Conservation (phyloP, 2,797 vertebrate species). For the Sus cebifrons region DNA sequence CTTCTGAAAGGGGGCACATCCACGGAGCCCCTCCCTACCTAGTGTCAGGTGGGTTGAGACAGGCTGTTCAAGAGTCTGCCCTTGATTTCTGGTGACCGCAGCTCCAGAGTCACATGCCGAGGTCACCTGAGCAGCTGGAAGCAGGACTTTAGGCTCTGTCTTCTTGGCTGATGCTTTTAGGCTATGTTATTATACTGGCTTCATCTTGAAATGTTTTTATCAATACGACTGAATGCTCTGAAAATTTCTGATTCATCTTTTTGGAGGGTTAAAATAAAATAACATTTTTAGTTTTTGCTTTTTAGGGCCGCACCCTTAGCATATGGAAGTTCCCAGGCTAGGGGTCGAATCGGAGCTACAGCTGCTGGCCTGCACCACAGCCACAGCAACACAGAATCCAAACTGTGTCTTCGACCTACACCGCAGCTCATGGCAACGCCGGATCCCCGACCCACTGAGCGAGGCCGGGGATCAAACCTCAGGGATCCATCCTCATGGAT, state of each 20-base stretch:
- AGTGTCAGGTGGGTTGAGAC: not conserved
- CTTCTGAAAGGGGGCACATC: not conserved
- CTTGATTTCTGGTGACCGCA: not conserved
- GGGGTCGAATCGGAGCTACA: too few relatives aligned
- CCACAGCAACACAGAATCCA: too few relatives aligned
- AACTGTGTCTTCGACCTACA: too few relatives aligned
- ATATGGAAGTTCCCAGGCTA: too few relatives aligned
- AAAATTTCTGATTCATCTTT: not conserved
- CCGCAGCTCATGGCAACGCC: too few relatives aligned
- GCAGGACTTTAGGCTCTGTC: not conserved
- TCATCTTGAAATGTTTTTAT: not conserved
- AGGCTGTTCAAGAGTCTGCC: not conserved
- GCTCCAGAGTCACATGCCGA: rapidly evolving
- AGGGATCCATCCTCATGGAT: too few relatives aligned
- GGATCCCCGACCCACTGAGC: too few relatives aligned
- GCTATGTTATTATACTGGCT: not conserved
- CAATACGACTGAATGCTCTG: not conserved
- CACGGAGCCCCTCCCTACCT: not conserved
- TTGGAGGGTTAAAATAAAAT: not conserved
- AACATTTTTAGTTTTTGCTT: not conserved
- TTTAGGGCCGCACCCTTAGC: too few relatives aligned
- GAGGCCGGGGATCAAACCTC: too few relatives aligned
- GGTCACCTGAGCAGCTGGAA: not conserved
- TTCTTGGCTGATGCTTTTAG: not conserved
- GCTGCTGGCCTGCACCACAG: too few relatives aligned